Evolutionary conservation across 2,888 invertebrate genomes (phyloP).

Genomic region (Prosapia bicincta): DNA sequence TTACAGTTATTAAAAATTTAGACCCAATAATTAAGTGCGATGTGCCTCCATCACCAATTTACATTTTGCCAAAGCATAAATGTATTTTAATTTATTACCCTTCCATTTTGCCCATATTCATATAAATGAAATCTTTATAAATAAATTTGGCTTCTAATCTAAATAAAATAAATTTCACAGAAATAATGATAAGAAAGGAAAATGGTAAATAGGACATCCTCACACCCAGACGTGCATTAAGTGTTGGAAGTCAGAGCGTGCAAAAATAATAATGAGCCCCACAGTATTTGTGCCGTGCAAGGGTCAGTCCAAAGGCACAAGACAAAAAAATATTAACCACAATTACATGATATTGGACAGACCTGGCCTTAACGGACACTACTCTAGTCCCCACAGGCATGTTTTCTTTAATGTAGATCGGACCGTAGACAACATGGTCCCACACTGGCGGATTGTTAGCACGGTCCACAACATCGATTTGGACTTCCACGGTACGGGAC

Average conservation of each 20-base stretch:
- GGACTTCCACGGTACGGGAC: conserved; percentile 95
- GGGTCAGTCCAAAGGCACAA: conserved; percentile 34
- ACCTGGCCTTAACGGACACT: conserved; percentile 98
- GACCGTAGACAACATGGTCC: conserved; percentile 95
- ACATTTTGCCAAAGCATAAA: background rate
- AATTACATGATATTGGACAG: conserved; percentile 54
- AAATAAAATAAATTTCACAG: background rate
- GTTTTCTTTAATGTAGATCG: conserved; percentile 97
- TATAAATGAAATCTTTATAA: background rate
- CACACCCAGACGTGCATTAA: conserved; percentile 20
- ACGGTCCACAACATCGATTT: conserved; percentile 97
- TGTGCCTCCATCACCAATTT: conserved; percentile 14
- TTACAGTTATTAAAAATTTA: background rate
- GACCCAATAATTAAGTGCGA: background rate
- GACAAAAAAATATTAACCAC: conserved; percentile 29
- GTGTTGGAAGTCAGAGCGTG: conserved; percentile 23
- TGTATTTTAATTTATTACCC: background rate
- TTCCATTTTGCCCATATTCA: background rate
- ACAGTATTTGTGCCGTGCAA: conserved; percentile 31
- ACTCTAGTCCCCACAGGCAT: conserved; percentile 96
- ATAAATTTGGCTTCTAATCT: background rate
- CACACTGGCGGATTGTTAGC: conserved; percentile 97
- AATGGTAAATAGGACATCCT: background rate
- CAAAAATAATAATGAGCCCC: conserved; percentile 29
- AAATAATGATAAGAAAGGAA: conserved; percentile 3